A percentile compares a stretch with the other conserved stretches of the same genome.
Evolutionary conservation across 2,113 vertebrate genomes (phyloP).

Genomic region (Scomber japonicus): DNA sequence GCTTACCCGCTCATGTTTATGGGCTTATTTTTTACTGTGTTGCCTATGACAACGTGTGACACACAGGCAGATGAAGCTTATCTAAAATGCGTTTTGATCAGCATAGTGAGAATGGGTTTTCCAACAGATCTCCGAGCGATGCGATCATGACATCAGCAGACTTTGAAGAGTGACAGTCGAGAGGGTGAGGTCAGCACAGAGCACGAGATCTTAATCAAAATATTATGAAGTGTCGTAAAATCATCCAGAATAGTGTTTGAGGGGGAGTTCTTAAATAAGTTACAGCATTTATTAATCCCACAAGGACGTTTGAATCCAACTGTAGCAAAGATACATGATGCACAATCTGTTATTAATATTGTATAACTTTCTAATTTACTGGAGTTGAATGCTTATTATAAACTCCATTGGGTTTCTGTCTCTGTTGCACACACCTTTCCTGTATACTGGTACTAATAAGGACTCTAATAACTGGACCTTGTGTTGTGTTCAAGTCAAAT

Average conservation of each 20-base stretch:
- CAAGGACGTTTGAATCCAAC: neutral
- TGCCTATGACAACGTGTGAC: neutral
- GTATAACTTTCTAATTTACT: neutral
- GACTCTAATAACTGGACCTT: no score
- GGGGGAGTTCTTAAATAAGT: neutral
- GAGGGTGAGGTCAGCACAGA: constrained; percentile 18
- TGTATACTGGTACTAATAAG: no score
- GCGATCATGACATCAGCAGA: constrained; percentile 29
- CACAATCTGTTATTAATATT: neutral
- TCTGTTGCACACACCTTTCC: neutral
- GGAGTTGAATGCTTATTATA: neutral
- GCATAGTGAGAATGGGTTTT: neutral
- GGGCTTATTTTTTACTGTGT: no score
- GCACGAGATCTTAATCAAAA: constrained; percentile 20
- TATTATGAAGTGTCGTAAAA: neutral
- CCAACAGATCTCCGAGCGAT: no score
- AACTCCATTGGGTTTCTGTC: neutral
- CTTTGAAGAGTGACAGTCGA: constrained; percentile 11
- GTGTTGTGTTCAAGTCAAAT: no score
- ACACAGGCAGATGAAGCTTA: constrained; percentile 15
- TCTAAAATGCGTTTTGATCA: constrained; percentile 56
- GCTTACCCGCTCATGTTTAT: no score
- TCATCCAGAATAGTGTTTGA: neutral
- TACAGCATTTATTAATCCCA: neutral
- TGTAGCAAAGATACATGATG: neutral